phyloP scores from a whole-genome alignment of 2,888 invertebrate species.

The Pemphredon lugubris region DNA sequence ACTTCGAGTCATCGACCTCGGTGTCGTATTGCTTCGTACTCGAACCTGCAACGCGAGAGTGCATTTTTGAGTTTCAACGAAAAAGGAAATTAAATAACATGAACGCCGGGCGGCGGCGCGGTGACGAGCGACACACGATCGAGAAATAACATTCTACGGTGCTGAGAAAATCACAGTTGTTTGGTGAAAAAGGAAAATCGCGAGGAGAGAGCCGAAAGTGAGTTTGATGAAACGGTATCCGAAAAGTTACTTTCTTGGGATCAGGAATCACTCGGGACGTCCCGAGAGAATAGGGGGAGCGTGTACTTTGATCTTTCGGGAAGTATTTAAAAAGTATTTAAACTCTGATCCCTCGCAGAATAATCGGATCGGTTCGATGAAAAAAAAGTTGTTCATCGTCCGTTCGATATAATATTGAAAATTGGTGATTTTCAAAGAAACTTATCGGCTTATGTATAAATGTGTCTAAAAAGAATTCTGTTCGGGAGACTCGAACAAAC shows the following conservation, averaged over 20 bases:
- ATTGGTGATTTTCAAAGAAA: no score
- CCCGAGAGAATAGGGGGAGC: constrained; percentile 10
- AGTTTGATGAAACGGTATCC: constrained; percentile 53
- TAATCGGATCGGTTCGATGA: neutral
- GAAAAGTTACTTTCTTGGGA: constrained; percentile 31
- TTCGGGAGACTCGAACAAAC: no score
- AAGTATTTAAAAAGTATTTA: constrained; percentile 38
- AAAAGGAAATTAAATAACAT: constrained; percentile 13
- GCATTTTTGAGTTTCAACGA: neutral
- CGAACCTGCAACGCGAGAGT: constrained; percentile 66
- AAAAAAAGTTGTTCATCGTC: neutral
- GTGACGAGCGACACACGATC: constrained; percentile 32
- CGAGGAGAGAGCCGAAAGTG: neutral
- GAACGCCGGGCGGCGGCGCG: constrained; percentile 42
- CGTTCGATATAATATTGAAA: neutral
- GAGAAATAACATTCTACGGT: neutral
- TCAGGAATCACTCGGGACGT: constrained; percentile 25
- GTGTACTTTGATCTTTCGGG: constrained; percentile 30
- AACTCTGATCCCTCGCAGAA: constrained; percentile 40
- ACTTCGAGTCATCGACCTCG: constrained; percentile 75
- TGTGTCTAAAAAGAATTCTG: no score
- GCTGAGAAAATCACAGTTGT: neutral
- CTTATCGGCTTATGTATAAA: no score
- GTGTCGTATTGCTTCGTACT: constrained; percentile 70
- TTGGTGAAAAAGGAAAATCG: neutral